These are phyloP conservation scores for Trachythela sp. DNA, from an alignment of 64 coral and sea anemone species.

Conservation along the genomic window DNA sequence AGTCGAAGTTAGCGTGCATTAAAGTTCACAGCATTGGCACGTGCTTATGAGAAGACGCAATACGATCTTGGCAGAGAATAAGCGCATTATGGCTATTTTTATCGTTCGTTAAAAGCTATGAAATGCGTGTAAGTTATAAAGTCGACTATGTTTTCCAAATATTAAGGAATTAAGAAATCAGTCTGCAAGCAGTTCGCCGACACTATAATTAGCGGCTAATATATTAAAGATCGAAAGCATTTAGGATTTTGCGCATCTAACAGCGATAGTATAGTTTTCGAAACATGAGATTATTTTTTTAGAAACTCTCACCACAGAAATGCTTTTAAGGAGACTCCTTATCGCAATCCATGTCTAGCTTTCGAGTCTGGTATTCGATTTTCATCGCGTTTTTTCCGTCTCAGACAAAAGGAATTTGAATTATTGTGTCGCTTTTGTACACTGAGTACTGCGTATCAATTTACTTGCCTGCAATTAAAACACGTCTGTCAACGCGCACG, in stretches of 20 bases:
- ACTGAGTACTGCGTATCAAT: background rate
- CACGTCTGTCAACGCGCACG: background rate
- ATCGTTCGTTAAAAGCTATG: background rate
- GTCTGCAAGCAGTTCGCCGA: background rate
- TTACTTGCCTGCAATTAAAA: background rate
- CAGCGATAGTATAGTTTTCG: background rate
- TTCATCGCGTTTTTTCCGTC: slow-evolving; percentile 7
- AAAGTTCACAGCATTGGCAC: no score
- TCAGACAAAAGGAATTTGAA: background rate
- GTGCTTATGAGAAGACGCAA: no score
- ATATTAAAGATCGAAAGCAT: background rate
- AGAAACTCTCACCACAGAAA: background rate
- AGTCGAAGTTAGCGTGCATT: background rate
- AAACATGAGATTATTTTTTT: background rate
- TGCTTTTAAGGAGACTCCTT: no score
- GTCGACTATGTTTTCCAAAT: background rate
- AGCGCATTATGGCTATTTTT: no score
- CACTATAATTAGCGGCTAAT: background rate
- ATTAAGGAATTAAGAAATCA: background rate
- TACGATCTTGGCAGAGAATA: no score
- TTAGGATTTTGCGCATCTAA: background rate
- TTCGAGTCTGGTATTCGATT: background rate
- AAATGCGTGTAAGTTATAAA: background rate
- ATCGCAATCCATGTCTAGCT: background rate
- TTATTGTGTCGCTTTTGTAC: background rate